Evolutionary conservation across 23 tunicate species (phyloP), one percentile per base, ranked within the genome.

Genomic region (Trididemnum miniatum): DNA sequence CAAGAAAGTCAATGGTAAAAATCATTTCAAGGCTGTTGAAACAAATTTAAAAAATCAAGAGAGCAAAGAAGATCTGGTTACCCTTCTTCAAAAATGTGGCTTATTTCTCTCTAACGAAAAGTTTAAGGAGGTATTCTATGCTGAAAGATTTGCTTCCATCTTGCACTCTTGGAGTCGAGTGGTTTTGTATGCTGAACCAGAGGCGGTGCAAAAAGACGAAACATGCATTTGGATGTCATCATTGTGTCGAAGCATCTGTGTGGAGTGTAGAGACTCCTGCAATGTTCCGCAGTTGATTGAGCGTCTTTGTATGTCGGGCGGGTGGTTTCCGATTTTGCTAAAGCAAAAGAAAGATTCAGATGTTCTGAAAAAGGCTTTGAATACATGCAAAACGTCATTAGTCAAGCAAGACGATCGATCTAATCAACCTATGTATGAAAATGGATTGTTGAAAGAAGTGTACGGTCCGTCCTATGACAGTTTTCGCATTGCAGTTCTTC

Each of bases 111-210:
- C 77, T 1, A 77, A 81, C 15, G 50, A 86, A 0, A 30, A 9
- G 1, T 57, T 39, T 1, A 24, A 4, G 22, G 49, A 52, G 9
- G 36, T 81, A 4, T 85, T 83, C 72, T 78, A 87, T 57, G 83
- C 83, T 35, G 97, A 86, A 62, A 60, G 90, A 65, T 49, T 91
- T 27, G 87, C 90, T 35, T 81, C 84, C 12, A 86, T 91, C 20
- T 54, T 91, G 38, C 97, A 91, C 64, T 81, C 87, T 51, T 34
- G 65, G 32, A 89, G 97, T 65, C 97, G 97, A 32, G 59, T 74
- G 20, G 33, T 80, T 51, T 51, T 85, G 9, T 91, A 77, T 76
- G 66, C 60, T 52, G 81, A 83, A 35, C 32, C 34, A 2, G 44
- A 35, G 0, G 52, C 51, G 38, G 29, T 9, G 1, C 72, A 51